phyloP scores from a whole-genome alignment of 1,140 invertebrate genomes.

The Sitobion miscanthi region DNA sequence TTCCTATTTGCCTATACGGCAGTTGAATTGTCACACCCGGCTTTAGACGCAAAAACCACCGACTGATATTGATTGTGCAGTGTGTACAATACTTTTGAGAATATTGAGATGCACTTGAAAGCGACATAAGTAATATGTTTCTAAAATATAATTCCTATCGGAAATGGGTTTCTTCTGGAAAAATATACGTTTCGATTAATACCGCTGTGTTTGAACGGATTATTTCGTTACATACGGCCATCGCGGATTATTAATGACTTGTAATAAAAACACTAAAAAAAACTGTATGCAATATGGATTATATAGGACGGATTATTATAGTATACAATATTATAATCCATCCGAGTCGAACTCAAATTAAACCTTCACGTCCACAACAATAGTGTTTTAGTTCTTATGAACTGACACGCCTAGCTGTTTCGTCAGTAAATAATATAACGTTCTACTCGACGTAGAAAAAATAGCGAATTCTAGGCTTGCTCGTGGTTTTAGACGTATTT shows the following conservation, averaged over 20 bases:
- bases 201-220: neutral
- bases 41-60: neutral
- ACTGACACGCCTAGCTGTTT: too few relatives aligned
- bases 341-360: too few relatives aligned
- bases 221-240: neutral
- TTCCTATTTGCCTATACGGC: neutral
- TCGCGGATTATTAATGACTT: neutral
- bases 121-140: neutral
- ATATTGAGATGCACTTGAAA: neutral
- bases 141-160: neutral
- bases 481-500: neutral
- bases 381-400: too few relatives aligned
- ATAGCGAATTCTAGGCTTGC: neutral
- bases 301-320: too few relatives aligned
- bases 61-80: neutral
- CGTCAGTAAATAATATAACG: too few relatives aligned
- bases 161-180: neutral
- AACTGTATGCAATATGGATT: too few relatives aligned
- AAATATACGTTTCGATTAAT: neutral
- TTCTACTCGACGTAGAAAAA: neutral
- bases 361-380: too few relatives aligned
- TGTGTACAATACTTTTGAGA: neutral
- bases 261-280: neutral
- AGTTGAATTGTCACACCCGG: neutral
- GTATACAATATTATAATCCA: too few relatives aligned